These are phyloP conservation scores for Bimastos eiseni DNA, from an alignment of 2,888 invertebrate species.

Conservation along the genomic window DNA sequence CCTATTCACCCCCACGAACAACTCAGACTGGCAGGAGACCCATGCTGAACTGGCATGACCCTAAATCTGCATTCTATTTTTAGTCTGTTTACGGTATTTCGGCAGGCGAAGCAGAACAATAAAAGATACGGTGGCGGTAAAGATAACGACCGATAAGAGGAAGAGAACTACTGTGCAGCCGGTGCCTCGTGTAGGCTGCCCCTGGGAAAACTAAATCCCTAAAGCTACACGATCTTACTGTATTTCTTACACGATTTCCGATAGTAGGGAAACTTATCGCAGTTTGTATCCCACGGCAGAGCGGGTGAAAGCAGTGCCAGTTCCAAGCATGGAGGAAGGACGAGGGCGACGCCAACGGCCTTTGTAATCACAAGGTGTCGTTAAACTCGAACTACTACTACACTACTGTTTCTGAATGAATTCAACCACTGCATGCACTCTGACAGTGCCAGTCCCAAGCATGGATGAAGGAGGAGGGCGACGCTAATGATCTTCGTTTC, in stretches of 20 bases:
- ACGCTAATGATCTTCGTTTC: too few species aligned
- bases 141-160: not conserved
- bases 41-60: not conserved
- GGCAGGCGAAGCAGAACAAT: not conserved
- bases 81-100: not conserved
- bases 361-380: too few species aligned
- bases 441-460: too few species aligned
- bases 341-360: too few species aligned
- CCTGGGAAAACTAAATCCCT: not conserved
- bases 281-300: not conserved
- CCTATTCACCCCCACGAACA: not conserved
- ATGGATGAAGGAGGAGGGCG: too few species aligned
- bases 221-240: not conserved
- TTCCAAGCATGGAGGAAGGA: too few species aligned
- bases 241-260: too few species aligned
- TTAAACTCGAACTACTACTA: too few species aligned
- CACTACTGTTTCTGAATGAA: too few species aligned
- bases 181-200: not conserved
- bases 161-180: not conserved
- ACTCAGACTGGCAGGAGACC: not conserved
- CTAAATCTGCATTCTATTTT: not conserved
- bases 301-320: not conserved
- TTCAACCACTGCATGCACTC: too few species aligned
- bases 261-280: not conserved
- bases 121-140: not conserved